Evolutionary conservation across 2,888 invertebrate genomes (phyloP).

Genomic region (Drosophila rubida): DNA sequence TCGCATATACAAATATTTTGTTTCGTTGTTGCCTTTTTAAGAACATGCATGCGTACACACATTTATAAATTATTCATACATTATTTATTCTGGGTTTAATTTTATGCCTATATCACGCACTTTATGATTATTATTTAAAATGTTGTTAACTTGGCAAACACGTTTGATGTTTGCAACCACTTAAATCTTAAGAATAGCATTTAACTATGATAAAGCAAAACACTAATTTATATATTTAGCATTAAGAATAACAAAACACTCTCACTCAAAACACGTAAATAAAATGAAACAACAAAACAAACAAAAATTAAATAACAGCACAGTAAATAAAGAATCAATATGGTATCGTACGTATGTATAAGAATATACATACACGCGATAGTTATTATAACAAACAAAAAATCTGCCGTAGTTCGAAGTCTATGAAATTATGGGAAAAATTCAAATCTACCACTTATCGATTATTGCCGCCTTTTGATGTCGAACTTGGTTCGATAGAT

Average conservation of each 20-base stretch:
- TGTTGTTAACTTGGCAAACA: slow-evolving; percentile 62
- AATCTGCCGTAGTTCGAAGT: slow-evolving; percentile 4
- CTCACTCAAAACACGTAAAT: slow-evolving; percentile 28
- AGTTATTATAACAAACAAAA: slow-evolving; percentile 49
- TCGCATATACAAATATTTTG: slow-evolving; percentile 13
- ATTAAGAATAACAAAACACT: slow-evolving; percentile 34
- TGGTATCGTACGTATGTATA: slow-evolving; percentile 30
- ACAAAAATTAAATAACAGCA: slow-evolving; percentile 37
- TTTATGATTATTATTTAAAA: slow-evolving; percentile 40
- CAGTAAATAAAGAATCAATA: slow-evolving; percentile 30
- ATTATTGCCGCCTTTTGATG: neutral
- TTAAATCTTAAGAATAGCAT: slow-evolving; percentile 67
- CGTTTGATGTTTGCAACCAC: slow-evolving; percentile 61
- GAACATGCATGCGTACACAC: slow-evolving; percentile 12
- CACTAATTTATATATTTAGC: slow-evolving; percentile 56
- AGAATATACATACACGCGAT: slow-evolving; percentile 26
- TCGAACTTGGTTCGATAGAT: neutral
- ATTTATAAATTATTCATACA: slow-evolving; percentile 27
- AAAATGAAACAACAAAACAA: slow-evolving; percentile 28
- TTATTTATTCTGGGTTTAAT: slow-evolving; percentile 42
- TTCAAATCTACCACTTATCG: neutral
- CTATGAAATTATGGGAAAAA: neutral
- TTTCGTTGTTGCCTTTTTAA: slow-evolving; percentile 37
- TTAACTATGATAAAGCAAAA: slow-evolving; percentile 45
- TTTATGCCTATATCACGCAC: slow-evolving; percentile 16